phyloP scores from a whole-genome alignment of 2,888 invertebrate genomes.

The Lepidocyrtoides sp. region DNA sequence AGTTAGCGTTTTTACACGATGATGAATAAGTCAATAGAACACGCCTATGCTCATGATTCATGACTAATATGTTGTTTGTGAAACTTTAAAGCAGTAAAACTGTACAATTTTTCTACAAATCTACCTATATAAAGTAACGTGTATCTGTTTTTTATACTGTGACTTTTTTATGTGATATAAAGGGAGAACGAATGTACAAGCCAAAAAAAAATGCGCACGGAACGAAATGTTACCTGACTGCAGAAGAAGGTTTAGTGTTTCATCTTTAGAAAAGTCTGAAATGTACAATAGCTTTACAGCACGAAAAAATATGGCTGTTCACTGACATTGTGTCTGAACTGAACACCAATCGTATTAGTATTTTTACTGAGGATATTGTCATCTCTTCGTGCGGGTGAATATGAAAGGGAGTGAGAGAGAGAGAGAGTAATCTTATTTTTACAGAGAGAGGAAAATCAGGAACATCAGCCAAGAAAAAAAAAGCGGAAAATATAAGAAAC shows the following conservation, averaged over 20 bases:
- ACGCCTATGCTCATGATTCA: constrained; percentile 32
- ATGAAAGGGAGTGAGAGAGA: constrained; percentile 37
- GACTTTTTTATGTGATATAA: too few relatives aligned
- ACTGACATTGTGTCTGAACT: too few relatives aligned
- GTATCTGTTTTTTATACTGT: too few relatives aligned
- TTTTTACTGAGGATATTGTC: constrained; percentile 8
- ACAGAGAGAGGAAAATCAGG: constrained; percentile 44
- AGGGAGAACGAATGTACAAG: too few relatives aligned
- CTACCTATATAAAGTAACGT: too few relatives aligned
- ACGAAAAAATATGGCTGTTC: too few relatives aligned
- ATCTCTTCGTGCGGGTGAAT: neutral
- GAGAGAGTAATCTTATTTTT: constrained; percentile 40
- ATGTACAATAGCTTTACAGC: too few relatives aligned
- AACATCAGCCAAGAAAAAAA: constrained; percentile 37
- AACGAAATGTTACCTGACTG: too few relatives aligned
- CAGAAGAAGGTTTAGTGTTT: too few relatives aligned
- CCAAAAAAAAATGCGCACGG: too few relatives aligned
- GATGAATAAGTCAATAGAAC: constrained; percentile 50
- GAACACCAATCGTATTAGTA: neutral
- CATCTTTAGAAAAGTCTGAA: too few relatives aligned
- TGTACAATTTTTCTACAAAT: neutral
- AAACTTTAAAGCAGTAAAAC: neutral
- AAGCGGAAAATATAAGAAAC: neutral
- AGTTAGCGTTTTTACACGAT: constrained; percentile 29
- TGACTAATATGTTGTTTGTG: neutral